Conservation (phyloP, 35 echinoderm and acorn worm genomes). For the Diadema setosum region DNA sequence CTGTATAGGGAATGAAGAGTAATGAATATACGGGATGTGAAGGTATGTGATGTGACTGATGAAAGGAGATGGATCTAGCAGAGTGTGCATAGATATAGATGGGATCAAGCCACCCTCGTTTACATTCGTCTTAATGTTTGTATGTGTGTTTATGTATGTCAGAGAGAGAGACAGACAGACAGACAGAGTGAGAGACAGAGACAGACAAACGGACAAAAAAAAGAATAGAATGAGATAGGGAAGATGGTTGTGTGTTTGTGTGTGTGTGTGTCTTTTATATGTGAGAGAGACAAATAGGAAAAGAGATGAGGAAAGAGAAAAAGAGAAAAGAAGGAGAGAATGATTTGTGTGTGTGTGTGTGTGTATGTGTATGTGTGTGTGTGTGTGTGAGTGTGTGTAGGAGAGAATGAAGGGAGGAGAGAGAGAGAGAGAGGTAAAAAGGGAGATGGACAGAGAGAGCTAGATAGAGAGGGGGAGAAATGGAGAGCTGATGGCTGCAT, state of each 20-base stretch:
- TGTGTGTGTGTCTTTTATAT: too few species aligned
- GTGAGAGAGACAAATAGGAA: background rate
- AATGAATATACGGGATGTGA: background rate
- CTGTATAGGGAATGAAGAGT: background rate
- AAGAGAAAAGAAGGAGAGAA: background rate
- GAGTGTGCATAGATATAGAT: background rate
- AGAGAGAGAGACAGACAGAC: background rate
- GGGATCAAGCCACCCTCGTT: background rate
- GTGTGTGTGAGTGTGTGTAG: too few species aligned
- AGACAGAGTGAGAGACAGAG: background rate
- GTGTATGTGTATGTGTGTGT: too few species aligned
- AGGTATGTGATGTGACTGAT: background rate
- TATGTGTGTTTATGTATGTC: too few species aligned
- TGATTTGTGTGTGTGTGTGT: too few species aligned
- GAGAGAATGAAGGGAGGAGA: background rate
- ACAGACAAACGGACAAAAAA: background rate
- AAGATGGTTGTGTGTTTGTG: too few species aligned
- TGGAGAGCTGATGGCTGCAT: background rate
- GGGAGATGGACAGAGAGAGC: background rate
- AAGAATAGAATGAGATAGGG: background rate
- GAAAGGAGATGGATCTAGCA: background rate
- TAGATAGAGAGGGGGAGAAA: background rate
- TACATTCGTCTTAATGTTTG: too few species aligned
- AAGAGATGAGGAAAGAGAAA: background rate
- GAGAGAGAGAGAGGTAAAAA: background rate